A percentile compares a stretch with the other conserved stretches of the same genome.
phyloP scores from a whole-genome alignment of 2,113 vertebrate genomes.

The Mormyrus iriodes region DNA sequence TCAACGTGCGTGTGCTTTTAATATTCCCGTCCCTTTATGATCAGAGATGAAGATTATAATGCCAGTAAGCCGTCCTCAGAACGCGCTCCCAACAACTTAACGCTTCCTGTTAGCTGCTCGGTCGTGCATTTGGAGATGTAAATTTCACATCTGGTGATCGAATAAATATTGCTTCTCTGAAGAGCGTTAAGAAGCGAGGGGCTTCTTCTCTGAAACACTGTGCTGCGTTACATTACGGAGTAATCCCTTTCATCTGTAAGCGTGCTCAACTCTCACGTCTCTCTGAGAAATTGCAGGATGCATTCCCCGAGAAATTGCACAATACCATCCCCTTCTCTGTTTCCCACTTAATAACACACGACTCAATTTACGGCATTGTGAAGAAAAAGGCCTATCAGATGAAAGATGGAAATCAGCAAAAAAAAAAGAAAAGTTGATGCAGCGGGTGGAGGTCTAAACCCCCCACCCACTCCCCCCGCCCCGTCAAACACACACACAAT shows the following conservation, averaged over 20 bases:
- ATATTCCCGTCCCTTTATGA: background rate
- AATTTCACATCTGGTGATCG: background rate
- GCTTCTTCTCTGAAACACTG: background rate
- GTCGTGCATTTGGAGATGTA: background rate
- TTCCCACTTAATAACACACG: constrained; percentile 5
- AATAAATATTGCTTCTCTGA: background rate
- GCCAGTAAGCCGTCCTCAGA: background rate
- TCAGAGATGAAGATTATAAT: background rate
- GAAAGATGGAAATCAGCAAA: constrained; percentile 3
- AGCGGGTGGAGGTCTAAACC: background rate
- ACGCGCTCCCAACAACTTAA: background rate
- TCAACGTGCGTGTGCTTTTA: background rate
- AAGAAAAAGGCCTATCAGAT: background rate
- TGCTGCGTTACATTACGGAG: background rate
- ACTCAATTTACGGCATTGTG: background rate
- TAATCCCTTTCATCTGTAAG: background rate
- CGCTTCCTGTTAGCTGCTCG: background rate
- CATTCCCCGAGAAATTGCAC: background rate
- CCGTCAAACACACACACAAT: background rate
- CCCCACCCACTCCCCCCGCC: too few relatives aligned
- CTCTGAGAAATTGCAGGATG: background rate
- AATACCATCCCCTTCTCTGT: background rate
- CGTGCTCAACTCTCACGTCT: background rate
- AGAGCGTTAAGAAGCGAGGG: background rate
- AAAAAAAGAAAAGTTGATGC: background rate